Base-by-base conservation (phyloP, 2,888 invertebrate species). In the Xestia xanthographa region DNA sequence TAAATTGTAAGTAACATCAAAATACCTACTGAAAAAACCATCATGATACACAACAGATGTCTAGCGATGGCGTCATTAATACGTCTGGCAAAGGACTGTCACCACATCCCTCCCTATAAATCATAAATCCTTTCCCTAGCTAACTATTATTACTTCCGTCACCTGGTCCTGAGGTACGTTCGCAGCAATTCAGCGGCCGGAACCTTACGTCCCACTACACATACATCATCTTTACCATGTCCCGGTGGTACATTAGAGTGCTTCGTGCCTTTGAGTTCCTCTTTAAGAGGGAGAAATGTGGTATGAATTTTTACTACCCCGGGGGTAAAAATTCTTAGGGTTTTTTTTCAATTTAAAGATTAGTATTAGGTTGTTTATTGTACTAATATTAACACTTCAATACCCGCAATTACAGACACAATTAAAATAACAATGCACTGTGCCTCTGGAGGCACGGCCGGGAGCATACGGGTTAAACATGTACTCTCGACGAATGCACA, bases 161-260 rank as follows among this genome's bases (percentile, higher is more conserved):
- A 83, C 71, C 66, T 72, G 79, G 43, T 66, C 58, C 73, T 68
- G 6, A 63, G 78, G 72, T 79, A 66, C 75, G 65, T 45, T 56
- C 4, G 8, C 58, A 53, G 72, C 73, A 70, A 71, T 79, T 84
- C 74, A 45, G 20, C 17, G 22, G 26, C 29, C 86, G 83, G 87
- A 86, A 66, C 67, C 73, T 50, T 50, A 38, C 67, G 65, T 85
- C 71, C 45, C 70, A 34, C 26, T 20, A 12, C 41, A 48, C 85
- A 74, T 85, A 76, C 65, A 87, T 86, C 80, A 88, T 73, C 70
- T 82, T 63, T 62, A 70, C 73, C 66, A 74, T 34, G 60, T 77
- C 75, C 72, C 74, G 78, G 71, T 48, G 68, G 76, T 75, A 75
- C 72, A 81, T 81, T 82, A 80, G 78, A 58, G 56, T 66, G 53